These are phyloP conservation scores for Drosophila peninsularis DNA, from an alignment of 2,888 invertebrate species.

Conservation along the genomic window DNA sequence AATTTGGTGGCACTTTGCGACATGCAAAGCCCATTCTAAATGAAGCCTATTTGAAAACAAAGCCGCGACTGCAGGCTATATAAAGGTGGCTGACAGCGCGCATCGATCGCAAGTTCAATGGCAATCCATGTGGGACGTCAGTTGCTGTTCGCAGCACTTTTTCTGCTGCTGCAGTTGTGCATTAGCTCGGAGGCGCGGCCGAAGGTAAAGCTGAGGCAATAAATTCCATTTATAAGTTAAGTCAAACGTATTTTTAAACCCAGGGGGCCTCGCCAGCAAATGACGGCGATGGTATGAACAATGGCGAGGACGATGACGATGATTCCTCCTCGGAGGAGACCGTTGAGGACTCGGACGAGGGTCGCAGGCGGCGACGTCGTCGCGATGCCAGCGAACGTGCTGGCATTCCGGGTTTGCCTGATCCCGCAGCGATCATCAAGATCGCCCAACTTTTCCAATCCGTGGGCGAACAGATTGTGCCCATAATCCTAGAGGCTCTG, in stretches of 20 bases:
- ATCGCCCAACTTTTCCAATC: conserved; percentile 80
- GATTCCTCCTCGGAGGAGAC: conserved; percentile 81
- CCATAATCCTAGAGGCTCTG: conserved; percentile 76
- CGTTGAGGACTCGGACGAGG: conserved; percentile 72
- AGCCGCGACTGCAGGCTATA: conserved; percentile 14
- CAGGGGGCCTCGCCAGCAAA: conserved; percentile 27
- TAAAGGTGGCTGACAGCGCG: conserved; percentile 22
- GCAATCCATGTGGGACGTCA: conserved; percentile 35
- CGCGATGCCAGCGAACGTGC: conserved; percentile 45
- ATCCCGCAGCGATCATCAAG: conserved; percentile 79
- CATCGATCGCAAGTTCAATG: conserved; percentile 24
- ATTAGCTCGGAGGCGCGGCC: conserved; percentile 42
- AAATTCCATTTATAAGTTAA: neutral
- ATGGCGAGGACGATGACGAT: conserved; percentile 55
- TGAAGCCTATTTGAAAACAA: conserved; percentile 33
- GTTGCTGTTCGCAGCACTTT: conserved; percentile 26
- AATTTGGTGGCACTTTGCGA: conserved; percentile 39
- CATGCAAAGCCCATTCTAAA: conserved; percentile 35
- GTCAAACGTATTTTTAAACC: neutral
- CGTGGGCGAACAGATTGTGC: conserved; percentile 80
- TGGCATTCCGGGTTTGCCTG: conserved; percentile 80
- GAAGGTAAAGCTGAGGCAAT: conserved; percentile 28
- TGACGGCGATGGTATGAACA: conserved; percentile 6
- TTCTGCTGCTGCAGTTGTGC: conserved; percentile 40
- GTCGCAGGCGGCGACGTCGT: conserved; percentile 34